phyloP scores from a whole-genome alignment of 2,113 vertebrate genomes.

The Steatornis caripensis region DNA sequence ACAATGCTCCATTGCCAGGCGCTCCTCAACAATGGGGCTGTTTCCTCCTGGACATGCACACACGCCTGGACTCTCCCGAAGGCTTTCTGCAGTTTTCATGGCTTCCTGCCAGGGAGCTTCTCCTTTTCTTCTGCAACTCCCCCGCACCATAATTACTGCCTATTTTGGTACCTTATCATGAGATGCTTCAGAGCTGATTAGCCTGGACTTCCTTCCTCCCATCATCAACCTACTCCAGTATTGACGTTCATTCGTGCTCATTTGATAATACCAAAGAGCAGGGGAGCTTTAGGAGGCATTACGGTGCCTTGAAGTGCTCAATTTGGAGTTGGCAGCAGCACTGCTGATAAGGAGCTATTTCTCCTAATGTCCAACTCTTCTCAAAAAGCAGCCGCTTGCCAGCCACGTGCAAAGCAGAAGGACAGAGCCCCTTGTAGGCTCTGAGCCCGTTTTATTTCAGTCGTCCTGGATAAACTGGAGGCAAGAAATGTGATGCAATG shows the following conservation, averaged over 20 bases:
- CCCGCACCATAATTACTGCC: neutral
- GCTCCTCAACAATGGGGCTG: neutral
- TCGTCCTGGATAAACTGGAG: neutral
- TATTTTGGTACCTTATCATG: neutral
- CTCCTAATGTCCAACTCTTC: neutral
- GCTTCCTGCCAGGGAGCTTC: neutral
- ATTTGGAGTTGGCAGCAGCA: neutral
- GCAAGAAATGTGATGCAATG: neutral
- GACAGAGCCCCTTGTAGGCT: neutral
- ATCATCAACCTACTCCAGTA: neutral
- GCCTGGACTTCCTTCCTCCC: constrained; percentile 37
- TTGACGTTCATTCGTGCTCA: neutral
- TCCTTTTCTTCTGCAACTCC: neutral
- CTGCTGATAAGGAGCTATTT: neutral
- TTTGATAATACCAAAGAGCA: neutral
- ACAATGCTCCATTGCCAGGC: neutral
- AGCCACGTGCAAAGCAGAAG: neutral
- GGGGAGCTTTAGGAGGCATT: neutral
- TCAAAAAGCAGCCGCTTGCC: neutral
- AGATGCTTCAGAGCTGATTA: neutral
- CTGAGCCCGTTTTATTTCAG: neutral
- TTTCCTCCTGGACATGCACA: neutral
- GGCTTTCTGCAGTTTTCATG: neutral
- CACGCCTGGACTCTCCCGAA: neutral
- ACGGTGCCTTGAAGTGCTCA: neutral